Conservation (phyloP, 2,113 vertebrate genomes). For the Morone saxatilis region DNA sequence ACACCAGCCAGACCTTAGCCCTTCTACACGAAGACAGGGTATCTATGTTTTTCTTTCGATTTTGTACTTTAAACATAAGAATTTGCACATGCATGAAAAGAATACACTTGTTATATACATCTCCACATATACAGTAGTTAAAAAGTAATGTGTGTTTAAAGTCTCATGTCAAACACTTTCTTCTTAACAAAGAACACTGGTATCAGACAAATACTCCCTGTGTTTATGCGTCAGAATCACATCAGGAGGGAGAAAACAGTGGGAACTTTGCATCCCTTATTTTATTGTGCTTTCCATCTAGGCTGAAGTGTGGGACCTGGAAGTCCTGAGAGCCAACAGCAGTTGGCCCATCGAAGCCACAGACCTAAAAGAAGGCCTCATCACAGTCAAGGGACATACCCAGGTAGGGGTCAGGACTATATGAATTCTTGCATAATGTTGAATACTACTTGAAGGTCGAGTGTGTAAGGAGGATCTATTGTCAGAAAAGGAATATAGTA, state of each 20-base stretch:
- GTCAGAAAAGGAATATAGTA: too few species aligned
- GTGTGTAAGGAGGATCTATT: too few species aligned
- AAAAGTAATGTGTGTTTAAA: not conserved
- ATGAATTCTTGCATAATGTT: too few species aligned
- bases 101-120: not conserved
- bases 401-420: slow-evolving; percentile 81
- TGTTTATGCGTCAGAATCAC: not conserved
- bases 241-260: not conserved
- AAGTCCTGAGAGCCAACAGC: slow-evolving; percentile 89
- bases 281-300: slow-evolving; percentile 57
- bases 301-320: slow-evolving; percentile 98
- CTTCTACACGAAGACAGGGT: slow-evolving; percentile 95
- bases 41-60: slow-evolving; percentile 10
- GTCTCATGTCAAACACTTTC: not conserved
- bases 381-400: slow-evolving; percentile 93
- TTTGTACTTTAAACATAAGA: not conserved
- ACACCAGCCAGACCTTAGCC: slow-evolving; percentile 92
- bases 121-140: not conserved
- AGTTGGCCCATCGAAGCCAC: slow-evolving; percentile 91
- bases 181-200: not conserved
- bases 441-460: too few species aligned
- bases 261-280: not conserved
- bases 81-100: not conserved
- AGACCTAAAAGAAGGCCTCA: slow-evolving; percentile 94
- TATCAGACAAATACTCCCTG: not conserved